Evolutionary conservation across 2,888 invertebrate species (phyloP).

Genomic region (Himalopsyche japonica): DNA sequence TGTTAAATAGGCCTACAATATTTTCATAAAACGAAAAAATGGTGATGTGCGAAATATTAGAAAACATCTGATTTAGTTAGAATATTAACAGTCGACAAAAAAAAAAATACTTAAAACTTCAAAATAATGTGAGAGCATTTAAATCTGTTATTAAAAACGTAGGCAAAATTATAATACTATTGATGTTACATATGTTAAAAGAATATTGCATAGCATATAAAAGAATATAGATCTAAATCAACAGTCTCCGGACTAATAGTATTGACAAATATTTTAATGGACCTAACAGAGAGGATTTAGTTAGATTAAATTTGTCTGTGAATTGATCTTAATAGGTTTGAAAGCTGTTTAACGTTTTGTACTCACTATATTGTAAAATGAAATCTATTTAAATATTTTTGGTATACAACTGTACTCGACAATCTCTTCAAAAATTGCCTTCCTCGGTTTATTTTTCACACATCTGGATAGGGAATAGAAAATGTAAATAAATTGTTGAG

Average conservation of each 20-base stretch:
- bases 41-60: background rate
- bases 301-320: background rate
- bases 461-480: background rate
- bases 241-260: background rate
- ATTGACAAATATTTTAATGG: background rate
- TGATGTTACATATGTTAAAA: background rate
- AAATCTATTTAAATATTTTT: background rate
- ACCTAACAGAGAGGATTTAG: background rate
- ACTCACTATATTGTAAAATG: background rate
- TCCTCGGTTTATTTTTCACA: background rate
- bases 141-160: background rate
- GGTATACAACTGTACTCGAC: constrained; percentile 5
- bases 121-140: background rate
- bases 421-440: constrained; percentile 11
- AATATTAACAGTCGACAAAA: background rate
- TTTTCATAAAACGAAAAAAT: background rate
- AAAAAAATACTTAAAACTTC: background rate
- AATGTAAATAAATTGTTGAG: background rate
- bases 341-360: background rate
- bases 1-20: constrained; percentile 25
- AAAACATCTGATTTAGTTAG: background rate
- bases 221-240: background rate
- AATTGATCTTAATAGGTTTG: background rate
- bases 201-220: background rate
- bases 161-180: background rate